Evolutionary conservation across 2,888 invertebrate genomes (phyloP).

Genomic region (Coleophora deauratella): DNA sequence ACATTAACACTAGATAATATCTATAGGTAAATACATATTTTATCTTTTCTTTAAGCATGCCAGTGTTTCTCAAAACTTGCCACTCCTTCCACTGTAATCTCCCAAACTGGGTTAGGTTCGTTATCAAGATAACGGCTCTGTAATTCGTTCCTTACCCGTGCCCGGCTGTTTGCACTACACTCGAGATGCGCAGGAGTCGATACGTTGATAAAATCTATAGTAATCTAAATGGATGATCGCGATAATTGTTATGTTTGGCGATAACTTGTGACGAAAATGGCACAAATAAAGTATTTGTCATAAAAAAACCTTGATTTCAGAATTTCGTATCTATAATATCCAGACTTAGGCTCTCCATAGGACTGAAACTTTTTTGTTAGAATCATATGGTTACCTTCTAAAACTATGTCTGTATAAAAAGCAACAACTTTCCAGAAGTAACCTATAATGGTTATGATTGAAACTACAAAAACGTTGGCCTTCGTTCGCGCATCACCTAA

Average conservation of each 20-base stretch:
- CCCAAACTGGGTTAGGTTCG: slow-evolving; percentile 40
- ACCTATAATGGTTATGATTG: no score
- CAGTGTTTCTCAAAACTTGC: not conserved
- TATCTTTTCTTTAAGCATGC: not conserved
- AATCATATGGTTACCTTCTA: no score
- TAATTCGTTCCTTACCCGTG: slow-evolving; percentile 45
- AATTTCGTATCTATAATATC: no score
- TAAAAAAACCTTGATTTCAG: no score
- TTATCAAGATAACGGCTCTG: slow-evolving; percentile 51
- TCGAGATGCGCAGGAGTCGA: slow-evolving; percentile 26
- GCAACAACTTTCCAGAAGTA: no score
- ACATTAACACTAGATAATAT: no score
- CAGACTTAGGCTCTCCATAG: no score
- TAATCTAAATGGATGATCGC: slow-evolving; percentile 4
- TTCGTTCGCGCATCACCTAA: no score
- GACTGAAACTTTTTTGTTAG: no score
- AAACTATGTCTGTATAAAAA: no score
- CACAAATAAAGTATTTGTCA: slow-evolving; percentile 3
- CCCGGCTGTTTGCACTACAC: slow-evolving; percentile 47
- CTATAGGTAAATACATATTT: not conserved
- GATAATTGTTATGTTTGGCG: not conserved
- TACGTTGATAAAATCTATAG: slow-evolving; percentile 6
- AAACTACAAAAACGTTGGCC: no score
- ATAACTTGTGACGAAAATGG: not conserved
- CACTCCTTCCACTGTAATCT: slow-evolving; percentile 26